Base-by-base conservation (phyloP, 2,888 invertebrate species). In the Sclerodermus sp. region DNA sequence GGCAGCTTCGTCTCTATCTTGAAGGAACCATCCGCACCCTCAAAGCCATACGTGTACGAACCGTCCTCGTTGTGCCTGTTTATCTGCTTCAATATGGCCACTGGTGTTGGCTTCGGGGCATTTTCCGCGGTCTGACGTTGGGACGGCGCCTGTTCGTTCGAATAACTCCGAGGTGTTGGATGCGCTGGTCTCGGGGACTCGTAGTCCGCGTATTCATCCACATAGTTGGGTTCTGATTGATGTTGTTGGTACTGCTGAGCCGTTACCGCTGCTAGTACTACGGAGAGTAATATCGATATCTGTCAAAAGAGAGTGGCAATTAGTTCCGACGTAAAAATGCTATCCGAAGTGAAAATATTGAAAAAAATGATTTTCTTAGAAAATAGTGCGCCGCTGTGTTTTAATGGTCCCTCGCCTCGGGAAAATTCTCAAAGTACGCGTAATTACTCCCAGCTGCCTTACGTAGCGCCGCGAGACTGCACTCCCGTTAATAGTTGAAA, bases 21-120 rank as follows among this genome's bases (percentile, higher is more conserved):
- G 82, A 93, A 93, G 4, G 90, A 88, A 34, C 93, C 93, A 73
- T 94, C 93, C 29, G 86, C 92, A 1, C 89, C 89, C 73, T 93
- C 93, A 77, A 91, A 93, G 0, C 92, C 93, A 69, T 92, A 93
- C 0, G 93, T 93, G 79, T 94, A 94, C 0, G 92, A 92, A 46
- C 92, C 92, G 72, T 92, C 92, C 74, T 92, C 91, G 67, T 92
- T 91, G 80, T 91, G 92, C 74, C 90, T 87, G 81, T 93, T 91
- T 60, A 93, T 92, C 80, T 93, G 93, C 76, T 93, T 92, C 48
- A 93, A 82, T 67, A 93, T 93, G 37, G 92, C 82, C 41, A 92
- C 86, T 0, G 91, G 85, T 0, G 87, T 83, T 32, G 84, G 81
- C 54, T 80, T 81, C 1, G 82, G 80, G 51, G 82, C 72, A 4